phyloP scores from a whole-genome alignment of 1,140 invertebrate genomes.

The Anoplophora glabripennis region DNA sequence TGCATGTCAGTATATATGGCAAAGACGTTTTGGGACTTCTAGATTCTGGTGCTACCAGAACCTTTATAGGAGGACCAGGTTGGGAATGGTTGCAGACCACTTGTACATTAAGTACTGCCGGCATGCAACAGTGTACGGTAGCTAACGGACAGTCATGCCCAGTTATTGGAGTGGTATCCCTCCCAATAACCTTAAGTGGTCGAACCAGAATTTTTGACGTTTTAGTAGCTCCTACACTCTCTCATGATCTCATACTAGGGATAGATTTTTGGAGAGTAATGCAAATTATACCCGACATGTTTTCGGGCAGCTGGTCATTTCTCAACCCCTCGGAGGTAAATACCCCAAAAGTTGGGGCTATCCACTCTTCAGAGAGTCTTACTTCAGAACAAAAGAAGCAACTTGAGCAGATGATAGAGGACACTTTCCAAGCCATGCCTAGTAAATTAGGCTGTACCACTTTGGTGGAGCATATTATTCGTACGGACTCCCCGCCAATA shows the following conservation, averaged over 20 bases:
- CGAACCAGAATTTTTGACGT: conserved; percentile 11
- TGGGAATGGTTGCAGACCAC: neutral
- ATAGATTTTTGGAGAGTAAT: conserved; percentile 27
- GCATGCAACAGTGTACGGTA: conserved; percentile 7
- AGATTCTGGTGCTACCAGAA: conserved; percentile 9
- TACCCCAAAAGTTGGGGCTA: neutral
- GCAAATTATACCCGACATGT: conserved; percentile 17
- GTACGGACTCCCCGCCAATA: conserved; percentile 32
- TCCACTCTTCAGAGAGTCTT: neutral
- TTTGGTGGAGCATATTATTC: conserved; percentile 38
- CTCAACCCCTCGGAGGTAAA: neutral
- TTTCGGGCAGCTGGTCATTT: conserved; percentile 12
- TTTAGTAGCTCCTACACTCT: conserved; percentile 10
- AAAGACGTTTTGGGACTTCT: conserved; percentile 6
- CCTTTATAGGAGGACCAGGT: conserved; percentile 1
- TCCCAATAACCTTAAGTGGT: conserved; percentile 12
- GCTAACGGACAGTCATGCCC: conserved; percentile 21
- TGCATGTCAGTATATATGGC: conserved; percentile 18
- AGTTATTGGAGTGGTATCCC: neutral
- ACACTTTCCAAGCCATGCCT: conserved; percentile 3
- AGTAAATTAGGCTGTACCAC: conserved; percentile 9
- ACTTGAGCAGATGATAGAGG: neutral
- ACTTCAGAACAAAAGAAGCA: neutral
- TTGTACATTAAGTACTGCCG: neutral
- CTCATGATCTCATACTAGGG: conserved; percentile 16